These are phyloP conservation scores for Cladorhizidae sp. DNA, from an alignment of 37 sponge, comb jelly and placozoan genomes.

Conservation along the genomic window DNA sequence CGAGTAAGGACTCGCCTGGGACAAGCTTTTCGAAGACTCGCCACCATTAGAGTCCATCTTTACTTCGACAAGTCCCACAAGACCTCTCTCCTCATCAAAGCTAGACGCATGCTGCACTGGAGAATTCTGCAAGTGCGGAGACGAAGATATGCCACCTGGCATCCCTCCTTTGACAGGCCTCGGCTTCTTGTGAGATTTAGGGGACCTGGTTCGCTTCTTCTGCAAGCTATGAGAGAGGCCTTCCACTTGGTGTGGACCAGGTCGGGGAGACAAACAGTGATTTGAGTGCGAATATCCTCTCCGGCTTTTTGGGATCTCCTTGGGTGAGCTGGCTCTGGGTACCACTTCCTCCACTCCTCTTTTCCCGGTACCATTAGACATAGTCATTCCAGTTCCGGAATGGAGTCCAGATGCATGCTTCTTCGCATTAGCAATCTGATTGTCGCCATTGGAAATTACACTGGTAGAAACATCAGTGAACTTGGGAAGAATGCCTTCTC, in stretches of 20 bases:
- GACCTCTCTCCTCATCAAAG: background rate
- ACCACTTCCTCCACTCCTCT: too few relatives aligned
- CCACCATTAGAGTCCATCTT: background rate
- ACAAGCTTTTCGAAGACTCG: background rate
- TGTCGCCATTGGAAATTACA: too few relatives aligned
- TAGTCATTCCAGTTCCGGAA: too few relatives aligned
- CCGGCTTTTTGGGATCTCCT: too few relatives aligned
- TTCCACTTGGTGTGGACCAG: background rate
- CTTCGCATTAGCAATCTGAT: too few relatives aligned
- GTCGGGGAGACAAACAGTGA: background rate
- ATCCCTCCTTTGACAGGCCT: background rate
- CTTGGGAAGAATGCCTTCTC: too few relatives aligned
- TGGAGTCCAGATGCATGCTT: too few relatives aligned
- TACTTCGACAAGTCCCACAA: background rate
- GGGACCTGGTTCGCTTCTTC: background rate
- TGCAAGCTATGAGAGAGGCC: background rate
- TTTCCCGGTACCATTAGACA: too few relatives aligned
- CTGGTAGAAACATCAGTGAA: too few relatives aligned
- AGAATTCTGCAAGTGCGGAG: background rate
- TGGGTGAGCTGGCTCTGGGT: too few relatives aligned
- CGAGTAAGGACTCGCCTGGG: background rate
- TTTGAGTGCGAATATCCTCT: too few relatives aligned
- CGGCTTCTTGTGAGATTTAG: background rate
- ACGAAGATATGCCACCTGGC: background rate
- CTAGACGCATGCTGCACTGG: slow-evolving; percentile 24